Base-by-base conservation (phyloP, 2,113 vertebrate species). In the Ctenodactylus gundi region DNA sequence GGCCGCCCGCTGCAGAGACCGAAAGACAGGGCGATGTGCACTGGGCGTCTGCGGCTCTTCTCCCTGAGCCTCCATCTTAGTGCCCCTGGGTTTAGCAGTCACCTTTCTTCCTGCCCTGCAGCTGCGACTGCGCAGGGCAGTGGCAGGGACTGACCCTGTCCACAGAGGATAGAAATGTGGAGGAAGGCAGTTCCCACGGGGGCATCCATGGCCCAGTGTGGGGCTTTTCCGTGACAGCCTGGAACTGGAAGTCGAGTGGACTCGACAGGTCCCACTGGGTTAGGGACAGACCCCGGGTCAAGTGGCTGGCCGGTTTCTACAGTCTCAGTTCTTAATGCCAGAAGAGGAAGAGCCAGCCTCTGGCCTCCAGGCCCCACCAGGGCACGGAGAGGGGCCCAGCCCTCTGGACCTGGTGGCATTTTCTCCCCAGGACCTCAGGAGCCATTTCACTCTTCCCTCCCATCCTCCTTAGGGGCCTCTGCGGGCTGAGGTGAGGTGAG, bases 141-240 rank as follows among this genome's bases (percentile, higher is more conserved):
- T 5, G 4, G 13, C 57, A n/a, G 41, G 14, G 23, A 0, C 53
- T 70, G 4, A 17, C 34, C 36, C 7, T 20, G 77, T 27, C 60
- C 34, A 3, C 0, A 17, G 0, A 6, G 21, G 9, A 10, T 0
- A 2, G 51, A 55, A 90, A 58, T 17, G 1, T 17, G 11, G 31
- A 7, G 49, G 58, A 60, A 1, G n/a, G 13, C 31, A 27, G 39
- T n/a, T 44, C 64, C 0, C 0, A 0, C 11, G 57, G 65, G 17
- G n/a, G 1, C 77, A 5, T 67, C 73, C 75, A 80, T 1, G 12
- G 41, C n/a, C 75, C 73, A 85, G 2, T 0, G 2, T 0, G 46
- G 65, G 25, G 46, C 29, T 62, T 46, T 34, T 25, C 81, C 49
- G 3, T 62, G 8, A 57, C 39, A 46, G 62, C 67, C 27, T 46